phyloP scores from a whole-genome alignment of 2,888 invertebrate genomes.

The Mellilla xanthometata region DNA sequence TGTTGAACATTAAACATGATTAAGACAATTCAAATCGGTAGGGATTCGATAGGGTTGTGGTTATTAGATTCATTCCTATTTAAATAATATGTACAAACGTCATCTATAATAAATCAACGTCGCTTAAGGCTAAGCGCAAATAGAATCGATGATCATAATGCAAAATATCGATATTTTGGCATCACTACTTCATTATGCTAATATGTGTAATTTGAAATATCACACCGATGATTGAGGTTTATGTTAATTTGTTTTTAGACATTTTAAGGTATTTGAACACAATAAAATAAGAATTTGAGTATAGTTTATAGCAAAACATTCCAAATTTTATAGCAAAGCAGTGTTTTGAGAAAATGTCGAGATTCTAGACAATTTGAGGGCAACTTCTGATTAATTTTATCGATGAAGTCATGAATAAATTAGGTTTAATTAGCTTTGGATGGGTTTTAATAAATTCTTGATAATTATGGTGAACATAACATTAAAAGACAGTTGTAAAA shows the following conservation, averaged over 20 bases:
- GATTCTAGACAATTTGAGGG: conserved; percentile 12
- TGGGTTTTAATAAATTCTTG: conserved; percentile 7
- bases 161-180: conserved; percentile 1
- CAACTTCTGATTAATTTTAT: conserved; percentile 7
- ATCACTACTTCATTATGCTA: conserved; percentile 18
- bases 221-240: conserved; percentile 18
- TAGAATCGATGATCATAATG: neutral
- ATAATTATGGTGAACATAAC: conserved; percentile 5
- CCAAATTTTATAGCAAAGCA: conserved; percentile 20
- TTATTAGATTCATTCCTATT: no score
- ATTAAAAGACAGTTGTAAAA: conserved; percentile 5
- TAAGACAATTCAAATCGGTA: no score
- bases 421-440: conserved; percentile 8
- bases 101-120: no score
- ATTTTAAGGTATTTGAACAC: conserved; percentile 10
- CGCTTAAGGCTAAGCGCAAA: no score
- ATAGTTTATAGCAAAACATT: conserved; percentile 17
- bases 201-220: conserved; percentile 22
- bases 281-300: conserved; percentile 3
- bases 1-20: no score
- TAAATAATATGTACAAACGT: no score
- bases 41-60: no score
- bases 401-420: conserved; percentile 10
- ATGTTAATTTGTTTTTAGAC: conserved; percentile 18
- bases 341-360: conserved; percentile 10